Conservation (phyloP, 2,113 vertebrate species). For the Collichthys lucidus region DNA sequence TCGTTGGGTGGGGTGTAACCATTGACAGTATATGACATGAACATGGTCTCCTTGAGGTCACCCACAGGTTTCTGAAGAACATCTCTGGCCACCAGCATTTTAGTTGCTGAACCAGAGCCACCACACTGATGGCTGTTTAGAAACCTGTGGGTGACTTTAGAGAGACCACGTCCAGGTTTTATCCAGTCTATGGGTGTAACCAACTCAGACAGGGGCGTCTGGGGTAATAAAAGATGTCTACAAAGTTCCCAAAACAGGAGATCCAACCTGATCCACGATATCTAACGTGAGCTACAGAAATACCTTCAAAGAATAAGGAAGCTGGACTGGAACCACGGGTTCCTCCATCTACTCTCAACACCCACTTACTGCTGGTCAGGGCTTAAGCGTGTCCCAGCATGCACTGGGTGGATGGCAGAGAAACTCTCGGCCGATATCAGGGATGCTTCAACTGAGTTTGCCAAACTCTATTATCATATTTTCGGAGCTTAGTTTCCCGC, state of each 20-base stretch:
- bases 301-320: neutral
- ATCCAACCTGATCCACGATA: neutral
- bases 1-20: no score
- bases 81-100: no score
- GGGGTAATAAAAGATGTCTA: neutral
- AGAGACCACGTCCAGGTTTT: no score
- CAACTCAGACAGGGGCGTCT: no score
- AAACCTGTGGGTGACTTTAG: no score
- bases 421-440: constrained; percentile 16
- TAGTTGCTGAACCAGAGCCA: no score
- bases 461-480: neutral
- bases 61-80: no score
- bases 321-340: neutral
- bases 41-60: no score
- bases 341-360: constrained; percentile 1
- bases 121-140: no score
- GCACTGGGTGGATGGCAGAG: neutral
- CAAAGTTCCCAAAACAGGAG: neutral
- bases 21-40: no score
- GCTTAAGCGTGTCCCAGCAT: neutral
- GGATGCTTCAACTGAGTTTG: constrained; percentile 1
- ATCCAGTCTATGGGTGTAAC: no score
- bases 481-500: constrained; percentile 8
- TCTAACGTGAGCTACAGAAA: neutral
- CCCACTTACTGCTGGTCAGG: neutral